Base-by-base conservation (phyloP, 2,113 vertebrate genomes). In the Pomatorhinus ruficollis region DNA sequence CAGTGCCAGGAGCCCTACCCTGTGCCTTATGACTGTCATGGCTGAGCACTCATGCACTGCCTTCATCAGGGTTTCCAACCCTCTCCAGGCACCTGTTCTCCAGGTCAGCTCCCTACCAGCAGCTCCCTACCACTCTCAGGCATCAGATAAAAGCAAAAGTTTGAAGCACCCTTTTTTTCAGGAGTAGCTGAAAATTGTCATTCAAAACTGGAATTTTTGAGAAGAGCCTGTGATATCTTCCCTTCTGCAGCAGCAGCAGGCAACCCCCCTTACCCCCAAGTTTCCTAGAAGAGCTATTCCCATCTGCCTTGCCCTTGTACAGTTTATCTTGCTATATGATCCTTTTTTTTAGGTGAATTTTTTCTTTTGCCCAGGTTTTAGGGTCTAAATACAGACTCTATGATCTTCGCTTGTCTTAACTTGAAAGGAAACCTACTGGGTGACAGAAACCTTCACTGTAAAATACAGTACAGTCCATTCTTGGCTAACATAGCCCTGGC, bases 391-490 rank as follows among this genome's bases (percentile, higher is more conserved):
- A 89, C 87, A 97, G 94, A 97, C 90, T 91, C 74, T 94, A 75
- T 93, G 88, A 97, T 83, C 84, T 94, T 89, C 79, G 63, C 90
- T 97, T 97, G 91, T 95, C 80, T 94, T 87, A 95, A 93, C 91
- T 96, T 97, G 96, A 96, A 97, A 96, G 79, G 85, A 94, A 97
- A 88, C 90, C 85, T 83, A 94, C 88, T 75, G 90, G 40, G 79
- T 97, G 90, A 96, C 93, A 94, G 95, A 97, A 91, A 5, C 78
- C 79, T 74, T 65, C 74, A 59, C 77, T 87, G 15, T 86, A 90
- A 96, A 95, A 89, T 76, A 72, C 69, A 90, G 59, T 57, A 82
- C 47, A 47, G 81, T 95, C 81, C 75, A 69, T 94, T 93, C 81
- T n/a, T 97, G 82, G 65, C 95, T 97, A 97, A 96, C 69, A 47